Evolutionary conservation across 2,113 vertebrate genomes (phyloP).

Genomic region (Oriolus oriolus): DNA sequence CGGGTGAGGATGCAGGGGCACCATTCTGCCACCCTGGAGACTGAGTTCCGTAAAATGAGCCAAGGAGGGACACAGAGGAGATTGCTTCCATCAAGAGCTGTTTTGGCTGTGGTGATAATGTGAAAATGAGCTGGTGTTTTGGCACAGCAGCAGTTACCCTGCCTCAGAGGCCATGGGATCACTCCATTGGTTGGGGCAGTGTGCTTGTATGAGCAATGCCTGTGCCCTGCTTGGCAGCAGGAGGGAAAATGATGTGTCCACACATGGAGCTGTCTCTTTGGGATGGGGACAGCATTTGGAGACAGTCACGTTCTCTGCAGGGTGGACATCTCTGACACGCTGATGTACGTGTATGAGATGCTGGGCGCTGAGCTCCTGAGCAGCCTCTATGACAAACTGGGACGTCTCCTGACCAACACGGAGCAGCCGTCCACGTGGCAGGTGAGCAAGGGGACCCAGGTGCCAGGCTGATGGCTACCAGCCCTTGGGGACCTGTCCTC

Average conservation of each 20-base stretch:
- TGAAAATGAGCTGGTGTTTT: background rate
- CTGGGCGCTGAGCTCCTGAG: conserved; percentile 96
- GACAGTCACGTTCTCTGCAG: conserved; percentile 64
- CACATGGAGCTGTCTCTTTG: accelerated
- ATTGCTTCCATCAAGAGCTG: background rate
- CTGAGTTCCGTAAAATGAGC: background rate
- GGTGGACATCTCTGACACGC: conserved; percentile 97
- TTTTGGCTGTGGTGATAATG: background rate
- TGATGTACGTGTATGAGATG: conserved; percentile 99
- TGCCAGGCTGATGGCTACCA: background rate
- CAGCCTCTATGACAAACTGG: conserved; percentile 97
- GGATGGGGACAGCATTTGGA: background rate
- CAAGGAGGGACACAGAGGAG: background rate
- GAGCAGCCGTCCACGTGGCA: conserved; percentile 95
- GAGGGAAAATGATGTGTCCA: background rate
- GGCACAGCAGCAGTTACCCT: background rate
- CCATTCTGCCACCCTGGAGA: background rate
- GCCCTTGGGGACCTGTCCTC: background rate
- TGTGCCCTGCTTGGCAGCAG: background rate
- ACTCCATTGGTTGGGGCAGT: background rate
- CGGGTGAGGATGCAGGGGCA: background rate
- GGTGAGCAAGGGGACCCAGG: conserved; percentile 67
- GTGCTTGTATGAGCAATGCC: background rate
- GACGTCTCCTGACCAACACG: conserved; percentile 89
- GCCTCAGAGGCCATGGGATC: background rate